Percentiles rank a stretch among this genome's conserved stretches.
Conservation (phyloP, 1,140 invertebrate species). For the Cyphomyrmex costatus region DNA sequence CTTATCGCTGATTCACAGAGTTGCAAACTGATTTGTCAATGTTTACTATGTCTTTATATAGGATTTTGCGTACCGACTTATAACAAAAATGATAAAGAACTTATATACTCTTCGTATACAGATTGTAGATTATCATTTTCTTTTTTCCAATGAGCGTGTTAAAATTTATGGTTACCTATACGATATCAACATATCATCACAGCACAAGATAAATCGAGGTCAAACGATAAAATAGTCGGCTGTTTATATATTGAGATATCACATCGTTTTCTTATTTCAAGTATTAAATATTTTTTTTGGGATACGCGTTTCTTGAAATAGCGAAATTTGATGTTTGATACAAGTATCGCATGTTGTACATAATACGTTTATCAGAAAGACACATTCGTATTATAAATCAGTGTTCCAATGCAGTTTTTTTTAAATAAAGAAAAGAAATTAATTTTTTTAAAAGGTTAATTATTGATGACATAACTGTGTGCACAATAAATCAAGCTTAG, state of each 20-base stretch:
- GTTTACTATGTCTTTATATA: not conserved
- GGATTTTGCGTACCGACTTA: constrained; percentile 10
- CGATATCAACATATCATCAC: constrained; percentile 4
- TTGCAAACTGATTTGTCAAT: constrained; percentile 18
- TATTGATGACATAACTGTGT: not conserved
- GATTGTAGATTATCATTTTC: not conserved
- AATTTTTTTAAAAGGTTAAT: not conserved
- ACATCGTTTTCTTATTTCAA: not conserved
- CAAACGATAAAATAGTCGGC: constrained; percentile 8
- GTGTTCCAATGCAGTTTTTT: not conserved
- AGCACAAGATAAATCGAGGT: constrained; percentile 22
- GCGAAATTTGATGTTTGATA: not conserved
- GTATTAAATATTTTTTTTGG: constrained; percentile 11
- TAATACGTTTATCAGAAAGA: not conserved
- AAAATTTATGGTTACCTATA: constrained; percentile 24
- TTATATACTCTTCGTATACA: not conserved
- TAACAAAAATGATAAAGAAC: constrained; percentile 18
- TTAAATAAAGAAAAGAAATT: not conserved
- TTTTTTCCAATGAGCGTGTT: not conserved
- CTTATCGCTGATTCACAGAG: constrained; percentile 31
- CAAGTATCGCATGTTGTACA: not conserved
- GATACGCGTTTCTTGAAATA: not conserved
- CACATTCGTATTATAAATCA: not conserved
- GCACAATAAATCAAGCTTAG: constrained; percentile 1
- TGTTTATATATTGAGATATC: not conserved